Base-by-base conservation (phyloP, 1,140 invertebrate species). In the Drosophila funebris region DNA sequence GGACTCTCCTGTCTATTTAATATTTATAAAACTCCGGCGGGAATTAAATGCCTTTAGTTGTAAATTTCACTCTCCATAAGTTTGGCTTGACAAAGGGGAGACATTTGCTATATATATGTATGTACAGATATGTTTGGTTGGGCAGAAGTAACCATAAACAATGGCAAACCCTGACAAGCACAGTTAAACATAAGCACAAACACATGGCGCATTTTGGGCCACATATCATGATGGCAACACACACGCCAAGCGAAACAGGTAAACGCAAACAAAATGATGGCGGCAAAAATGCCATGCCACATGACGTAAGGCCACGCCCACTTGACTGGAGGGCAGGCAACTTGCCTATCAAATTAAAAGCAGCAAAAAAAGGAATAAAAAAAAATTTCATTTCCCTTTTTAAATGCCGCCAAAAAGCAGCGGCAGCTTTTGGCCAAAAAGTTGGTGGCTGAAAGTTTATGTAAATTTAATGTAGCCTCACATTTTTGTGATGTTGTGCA, bases 281-380 rank as follows among this genome's bases (percentile, higher is more conserved):
- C 22, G 29, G 22, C 24, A 29, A 46, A 48, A 56, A 27, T 70
- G 57, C 7, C 4, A 24, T 46, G 43, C 43, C 43, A 46, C 22
- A 48, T 48, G 62, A 18, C 46, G 46, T 29, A 41, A 60, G 53
- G 50, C 50, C 61, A 71, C 52, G 67, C 39, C 58, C 41, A n/a
- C 13, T n/a, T 69, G 31, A 13, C 63, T 6, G 18, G 7, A 20
- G 16, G 33, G 33, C 33, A 36, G 62, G 13, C 29, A 36, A 13
- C 24, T 61, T 64, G 68, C 53, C 62, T 58, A 53, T 31, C 53
- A 72, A 72, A 58, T 72, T 57, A 39, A 24, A 58, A 48, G 62
- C 43, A 67, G n/a, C 27, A 9, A 44, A n/a, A n/a, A n/a, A n/a
- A n/a, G n/a, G n/a, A n/a, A n/a, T n/a, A n/a, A n/a, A n/a, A n/a